Evolutionary conservation across 2,113 vertebrate genomes (phyloP), one percentile per base, ranked within the genome.

Genomic region (Scortum barcoo): DNA sequence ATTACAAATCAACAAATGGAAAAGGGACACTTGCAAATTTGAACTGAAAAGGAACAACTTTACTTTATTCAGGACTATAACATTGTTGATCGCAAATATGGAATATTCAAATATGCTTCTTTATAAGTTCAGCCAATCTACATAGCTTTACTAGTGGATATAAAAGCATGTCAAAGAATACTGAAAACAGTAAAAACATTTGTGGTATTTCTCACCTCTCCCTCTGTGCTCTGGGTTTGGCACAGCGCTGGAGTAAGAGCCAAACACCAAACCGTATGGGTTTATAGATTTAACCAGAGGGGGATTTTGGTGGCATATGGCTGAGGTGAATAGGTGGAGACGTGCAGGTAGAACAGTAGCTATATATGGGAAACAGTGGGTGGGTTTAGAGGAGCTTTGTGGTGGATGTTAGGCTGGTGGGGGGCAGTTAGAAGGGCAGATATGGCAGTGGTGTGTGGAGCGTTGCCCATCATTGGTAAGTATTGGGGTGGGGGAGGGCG

Each of bases 401-500:
- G 83, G 70, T 86, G 61, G 76, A 87, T 88, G 81, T 88, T 54
- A 56, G 76, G 53, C 57, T 79, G 60, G 85, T 16, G 48, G 78
- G 89, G 87, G 83, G 76, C 78, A 89, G 70, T 84, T 80, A 83
- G 56, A 84, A 85, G 86, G 86, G 79, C 84, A 86, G 76, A 87
- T 58, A 80, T 61, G 71, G 80, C 68, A 69, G 77, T 33, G 60
- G 50, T 83, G 82, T 88, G 84, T 89, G 85, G 81, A 4, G 26
- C 72, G 7, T 63, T 88, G 86, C 88, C 83, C 80, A 72, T 78
- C 46, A 30, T 42, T 61, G 72, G 84, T 85, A 60, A 68, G 60
- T 46, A 44, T 51, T 63, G 67, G 67, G n/a, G 46, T 86, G 85
- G 86, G 84, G 90, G 88, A 82, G 73, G 88, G 80, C 11, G 3